Percentiles rank a stretch among this genome's conserved stretches.
These are phyloP conservation scores for Aplochiton taeniatus DNA, from an alignment of 2,797 vertebrate species.

Conservation along the genomic window DNA sequence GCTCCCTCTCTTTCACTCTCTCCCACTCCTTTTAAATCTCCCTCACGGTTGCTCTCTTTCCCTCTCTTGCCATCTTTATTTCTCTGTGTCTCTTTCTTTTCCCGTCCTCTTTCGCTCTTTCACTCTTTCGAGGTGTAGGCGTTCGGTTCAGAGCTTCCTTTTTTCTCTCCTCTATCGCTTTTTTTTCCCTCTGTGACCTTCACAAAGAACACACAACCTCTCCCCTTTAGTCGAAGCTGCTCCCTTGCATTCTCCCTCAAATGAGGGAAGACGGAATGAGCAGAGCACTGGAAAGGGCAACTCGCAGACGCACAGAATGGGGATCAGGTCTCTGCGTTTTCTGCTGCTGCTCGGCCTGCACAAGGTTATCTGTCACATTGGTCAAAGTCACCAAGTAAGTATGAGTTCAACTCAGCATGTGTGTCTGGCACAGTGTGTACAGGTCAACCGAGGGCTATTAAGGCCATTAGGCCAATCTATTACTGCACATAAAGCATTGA, in stretches of 20 bases:
- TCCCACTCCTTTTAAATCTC: no score
- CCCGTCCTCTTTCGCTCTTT: slow-evolving; percentile 14
- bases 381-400: slow-evolving; percentile 37
- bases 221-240: slow-evolving; percentile 29
- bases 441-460: slow-evolving; percentile 14
- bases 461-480: slow-evolving; percentile 16
- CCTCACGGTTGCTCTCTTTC: slow-evolving; percentile 16
- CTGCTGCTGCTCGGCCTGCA: background rate
- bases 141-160: slow-evolving; percentile 27
- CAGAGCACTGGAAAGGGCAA: slow-evolving; percentile 46
- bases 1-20: slow-evolving; percentile 4
- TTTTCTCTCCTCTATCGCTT: background rate
- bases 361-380: slow-evolving; percentile 17
- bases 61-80: slow-evolving; percentile 5
- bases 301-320: slow-evolving; percentile 41
- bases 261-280: slow-evolving; percentile 40
- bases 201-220: slow-evolving; percentile 38
- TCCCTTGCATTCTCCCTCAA: slow-evolving; percentile 41
- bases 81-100: background rate
- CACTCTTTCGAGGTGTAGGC: slow-evolving; percentile 13
- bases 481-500: slow-evolving; percentile 37
- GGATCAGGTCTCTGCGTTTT: slow-evolving; percentile 39
- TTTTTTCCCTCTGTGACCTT: slow-evolving; percentile 66
- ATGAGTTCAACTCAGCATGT: background rate
- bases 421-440: slow-evolving; percentile 20